Evolutionary conservation across 1,140 invertebrate species (phyloP).

Genomic region (Olivierus martensii): DNA sequence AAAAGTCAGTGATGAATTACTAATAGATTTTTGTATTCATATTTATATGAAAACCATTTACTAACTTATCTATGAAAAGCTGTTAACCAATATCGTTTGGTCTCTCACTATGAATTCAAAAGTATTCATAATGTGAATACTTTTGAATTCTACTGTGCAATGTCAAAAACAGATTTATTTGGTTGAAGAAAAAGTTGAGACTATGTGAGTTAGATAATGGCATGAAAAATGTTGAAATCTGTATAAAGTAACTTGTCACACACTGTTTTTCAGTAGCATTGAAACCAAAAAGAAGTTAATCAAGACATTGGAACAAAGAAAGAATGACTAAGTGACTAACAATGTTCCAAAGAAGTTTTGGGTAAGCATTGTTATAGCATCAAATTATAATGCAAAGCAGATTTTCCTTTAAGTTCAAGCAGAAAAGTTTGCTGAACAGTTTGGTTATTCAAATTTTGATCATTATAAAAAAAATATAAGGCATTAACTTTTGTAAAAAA

Average conservation of each 20-base stretch:
- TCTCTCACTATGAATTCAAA: too few relatives aligned
- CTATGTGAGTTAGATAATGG: background rate
- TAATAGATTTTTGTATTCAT: too few relatives aligned
- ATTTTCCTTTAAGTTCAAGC: constrained; percentile 16
- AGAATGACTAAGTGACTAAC: background rate
- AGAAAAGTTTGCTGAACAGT: constrained; percentile 18
- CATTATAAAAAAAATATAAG: constrained; percentile 19
- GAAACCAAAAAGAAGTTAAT: background rate
- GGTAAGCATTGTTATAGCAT: background rate
- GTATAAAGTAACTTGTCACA: too few relatives aligned
- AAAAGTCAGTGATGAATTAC: too few relatives aligned
- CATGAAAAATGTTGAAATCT: background rate
- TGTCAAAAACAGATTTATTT: too few relatives aligned
- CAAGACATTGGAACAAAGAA: background rate
- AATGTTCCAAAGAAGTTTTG: background rate
- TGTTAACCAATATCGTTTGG: too few relatives aligned
- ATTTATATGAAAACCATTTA: too few relatives aligned
- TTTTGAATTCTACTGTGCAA: too few relatives aligned
- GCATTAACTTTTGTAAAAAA: constrained; percentile 20
- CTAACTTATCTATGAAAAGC: too few relatives aligned
- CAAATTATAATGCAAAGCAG: background rate
- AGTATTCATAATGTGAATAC: too few relatives aligned
- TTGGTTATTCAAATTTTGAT: too few relatives aligned
- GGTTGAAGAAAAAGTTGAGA: background rate
- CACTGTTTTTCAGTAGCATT: too few relatives aligned